These are phyloP conservation scores for Diarsia mendica DNA, from an alignment of 2,888 invertebrate genomes.

Conservation along the genomic window DNA sequence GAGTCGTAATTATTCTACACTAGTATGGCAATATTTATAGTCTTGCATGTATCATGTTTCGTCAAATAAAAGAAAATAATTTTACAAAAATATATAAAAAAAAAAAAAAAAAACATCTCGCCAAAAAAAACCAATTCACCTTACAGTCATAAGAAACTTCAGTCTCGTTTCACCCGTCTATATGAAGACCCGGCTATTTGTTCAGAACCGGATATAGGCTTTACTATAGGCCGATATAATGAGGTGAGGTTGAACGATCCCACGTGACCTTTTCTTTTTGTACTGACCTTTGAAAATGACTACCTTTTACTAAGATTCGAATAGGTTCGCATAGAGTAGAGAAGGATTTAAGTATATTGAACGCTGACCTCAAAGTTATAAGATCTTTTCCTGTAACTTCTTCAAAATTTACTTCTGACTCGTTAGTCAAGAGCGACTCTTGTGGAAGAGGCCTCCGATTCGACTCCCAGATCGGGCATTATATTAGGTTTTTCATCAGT, in stretches of 20 bases:
- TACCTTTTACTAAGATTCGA: not conserved
- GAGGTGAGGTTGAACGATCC: slow-evolving; percentile 4
- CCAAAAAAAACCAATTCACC: too few relatives aligned
- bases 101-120: too few relatives aligned
- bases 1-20: not conserved
- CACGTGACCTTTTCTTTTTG: slow-evolving; percentile 13
- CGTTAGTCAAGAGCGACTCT: too few relatives aligned
- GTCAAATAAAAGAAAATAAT: not conserved
- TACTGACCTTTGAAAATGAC: slow-evolving; percentile 4
- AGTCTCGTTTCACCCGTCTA: not conserved
- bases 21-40: not conserved
- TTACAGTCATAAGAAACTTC: not conserved
- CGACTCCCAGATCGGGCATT: not conserved
- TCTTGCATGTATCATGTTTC: not conserved
- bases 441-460: too few relatives aligned
- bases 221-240: not conserved
- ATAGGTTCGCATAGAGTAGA: not conserved
- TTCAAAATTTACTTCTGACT: too few relatives aligned
- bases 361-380: not conserved
- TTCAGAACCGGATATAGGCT: slow-evolving; percentile 17
- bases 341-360: not conserved
- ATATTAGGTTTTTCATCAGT: not conserved
- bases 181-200: not conserved
- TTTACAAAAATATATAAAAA: too few relatives aligned
- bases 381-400: not conserved